Base-by-base conservation (phyloP, 2,888 invertebrate genomes). In the Amphipoea lucens region DNA sequence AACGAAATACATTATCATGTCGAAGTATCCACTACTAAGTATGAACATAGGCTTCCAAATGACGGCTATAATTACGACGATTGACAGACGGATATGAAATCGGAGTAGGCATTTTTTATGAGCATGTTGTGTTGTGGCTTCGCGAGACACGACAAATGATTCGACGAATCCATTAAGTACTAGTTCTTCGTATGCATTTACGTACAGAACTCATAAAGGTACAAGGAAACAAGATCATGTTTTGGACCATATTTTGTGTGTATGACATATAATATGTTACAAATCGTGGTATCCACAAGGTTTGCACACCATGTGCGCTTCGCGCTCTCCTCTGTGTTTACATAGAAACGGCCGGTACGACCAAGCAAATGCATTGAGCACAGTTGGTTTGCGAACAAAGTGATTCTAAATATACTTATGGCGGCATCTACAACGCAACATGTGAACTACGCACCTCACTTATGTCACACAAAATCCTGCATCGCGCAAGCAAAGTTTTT, bases 41-140 rank as follows among this genome's bases (percentile, higher is more conserved):
- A 40, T 63, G 7, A 17, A 29, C 17, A 48, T 17, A 54, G 80
- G 23, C 78, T 54, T 62, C 7, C 11, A n/a, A 78, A 70, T 45
- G 9, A 6, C 42, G 11, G 11, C 60, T 23, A 14, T 67, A 36
- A 83, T 62, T n/a, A 60, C n/a, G n/a, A 23, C 2, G 6, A 45
- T 57, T 12, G 17, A 1, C 17, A 62, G 40, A 51, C 84, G 80
- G 84, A 81, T 68, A 48, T n/a, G 79, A 78, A 83, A 81, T 78
- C 23, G 11, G 80, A 81, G 79, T 11, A 40, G 11, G 7, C 51
- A 78, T 14, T 62, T 81, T 67, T 67, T 67, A 78, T 77, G 78
- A 83, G 12, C 14, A 48, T 78, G 67, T 81, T 81, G 84, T 78
- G 67, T 81, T 81, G 84, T 81, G 80, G 9, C 40, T 84, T 40